phyloP scores from a whole-genome alignment of 1,140 invertebrate genomes.

The Pteromalus puparum region DNA sequence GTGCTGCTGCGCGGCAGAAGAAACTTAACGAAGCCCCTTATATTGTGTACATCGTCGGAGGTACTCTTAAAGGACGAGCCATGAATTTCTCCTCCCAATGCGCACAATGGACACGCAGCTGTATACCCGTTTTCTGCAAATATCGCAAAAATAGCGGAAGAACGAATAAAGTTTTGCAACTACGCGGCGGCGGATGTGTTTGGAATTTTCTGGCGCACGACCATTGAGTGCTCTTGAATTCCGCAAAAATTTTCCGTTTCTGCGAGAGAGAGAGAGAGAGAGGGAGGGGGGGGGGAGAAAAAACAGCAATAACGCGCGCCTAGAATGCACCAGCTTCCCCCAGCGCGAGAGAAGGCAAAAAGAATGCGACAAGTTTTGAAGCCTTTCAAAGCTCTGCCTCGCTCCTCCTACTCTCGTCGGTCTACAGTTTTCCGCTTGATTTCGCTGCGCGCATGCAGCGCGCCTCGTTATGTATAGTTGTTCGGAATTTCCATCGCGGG shows the following conservation, averaged over 20 bases:
- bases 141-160: constrained; percentile 29
- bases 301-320: neutral
- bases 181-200: neutral
- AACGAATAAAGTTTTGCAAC: constrained; percentile 43
- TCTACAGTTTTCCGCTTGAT: neutral
- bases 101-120: neutral
- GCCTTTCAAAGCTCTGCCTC: neutral
- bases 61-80: neutral
- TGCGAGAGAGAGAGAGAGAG: neutral
- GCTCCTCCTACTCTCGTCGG: neutral
- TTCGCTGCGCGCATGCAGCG: neutral
- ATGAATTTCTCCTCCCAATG: neutral
- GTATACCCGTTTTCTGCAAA: constrained; percentile 30
- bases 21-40: neutral
- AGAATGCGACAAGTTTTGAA: constrained; percentile 19
- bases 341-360: neutral
- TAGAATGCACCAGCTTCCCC: neutral
- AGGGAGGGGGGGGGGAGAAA: no score
- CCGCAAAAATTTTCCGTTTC: constrained; percentile 35
- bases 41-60: no score
- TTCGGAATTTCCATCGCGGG: neutral
- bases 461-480: neutral
- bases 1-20: neutral
- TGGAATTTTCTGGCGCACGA: constrained; percentile 37
- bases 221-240: constrained; percentile 42